Conservation (phyloP, 1,140 invertebrate species). For the Kradibia gibbosae region DNA sequence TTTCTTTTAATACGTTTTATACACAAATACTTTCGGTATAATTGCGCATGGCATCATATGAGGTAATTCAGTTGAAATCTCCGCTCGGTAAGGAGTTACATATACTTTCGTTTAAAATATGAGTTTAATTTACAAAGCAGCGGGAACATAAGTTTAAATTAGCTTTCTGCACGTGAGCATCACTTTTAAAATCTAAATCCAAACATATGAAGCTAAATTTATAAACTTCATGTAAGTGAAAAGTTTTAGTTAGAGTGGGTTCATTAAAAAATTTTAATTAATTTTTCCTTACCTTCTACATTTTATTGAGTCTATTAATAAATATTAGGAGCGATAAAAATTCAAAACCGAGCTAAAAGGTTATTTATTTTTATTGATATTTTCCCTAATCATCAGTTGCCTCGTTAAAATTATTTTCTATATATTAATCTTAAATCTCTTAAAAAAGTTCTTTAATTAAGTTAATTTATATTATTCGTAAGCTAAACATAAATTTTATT, state of each 20-base stretch:
- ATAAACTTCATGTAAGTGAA: not conserved
- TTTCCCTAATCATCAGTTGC: no score
- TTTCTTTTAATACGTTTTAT: not conserved
- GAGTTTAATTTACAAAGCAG: constrained; percentile 2
- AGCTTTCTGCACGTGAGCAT: not conserved
- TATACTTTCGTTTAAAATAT: constrained; percentile 2
- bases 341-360: no score
- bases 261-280: constrained; percentile 3
- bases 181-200: constrained; percentile 7
- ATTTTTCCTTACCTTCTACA: not conserved
- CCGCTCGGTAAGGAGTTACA: not conserved
- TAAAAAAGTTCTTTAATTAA: no score
- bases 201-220: not conserved
- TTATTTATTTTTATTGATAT: no score
- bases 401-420: no score
- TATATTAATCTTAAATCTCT: no score
- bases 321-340: no score
- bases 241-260: not conserved
- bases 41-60: not conserved
- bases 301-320: no score
- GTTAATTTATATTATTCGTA: no score
- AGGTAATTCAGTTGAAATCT: constrained; percentile 15
- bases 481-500: no score
- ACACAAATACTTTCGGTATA: constrained; percentile 9
- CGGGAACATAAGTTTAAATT: constrained; percentile 17